These are phyloP conservation scores for Leptopilina myrica DNA, from an alignment of 2,888 invertebrate species.

Conservation along the genomic window DNA sequence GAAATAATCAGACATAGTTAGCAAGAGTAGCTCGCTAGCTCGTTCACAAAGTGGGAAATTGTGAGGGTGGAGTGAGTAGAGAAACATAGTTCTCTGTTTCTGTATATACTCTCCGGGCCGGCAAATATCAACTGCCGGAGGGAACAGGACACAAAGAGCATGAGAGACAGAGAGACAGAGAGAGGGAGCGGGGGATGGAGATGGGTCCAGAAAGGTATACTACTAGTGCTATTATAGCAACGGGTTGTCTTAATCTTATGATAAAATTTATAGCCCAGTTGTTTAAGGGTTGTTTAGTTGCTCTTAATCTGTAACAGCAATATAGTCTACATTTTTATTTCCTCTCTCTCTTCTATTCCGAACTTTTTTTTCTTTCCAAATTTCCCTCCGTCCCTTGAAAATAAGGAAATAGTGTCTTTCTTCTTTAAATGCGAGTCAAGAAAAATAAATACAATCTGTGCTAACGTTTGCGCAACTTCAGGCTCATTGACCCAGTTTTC, in stretches of 20 bases:
- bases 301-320: conserved; percentile 68
- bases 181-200: not conserved
- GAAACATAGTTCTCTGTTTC: conserved; percentile 42
- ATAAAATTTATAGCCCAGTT: conserved; percentile 67
- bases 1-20: conserved; percentile 38
- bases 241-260: conserved; percentile 67
- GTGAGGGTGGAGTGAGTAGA: conserved; percentile 36
- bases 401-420: no score
- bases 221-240: conserved; percentile 46
- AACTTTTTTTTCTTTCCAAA: not conserved
- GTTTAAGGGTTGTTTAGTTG: conserved; percentile 70
- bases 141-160: conserved; percentile 48
- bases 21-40: conserved; percentile 18
- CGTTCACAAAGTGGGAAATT: conserved; percentile 52
- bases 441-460: no score
- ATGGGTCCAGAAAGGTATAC: conserved; percentile 41
- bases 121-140: conserved; percentile 46
- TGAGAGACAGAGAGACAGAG: conserved; percentile 19
- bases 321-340: conserved; percentile 27
- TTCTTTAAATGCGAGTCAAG: no score
- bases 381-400: not conserved
- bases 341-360: not conserved
- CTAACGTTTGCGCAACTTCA: no score
- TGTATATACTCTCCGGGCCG: conserved; percentile 41
- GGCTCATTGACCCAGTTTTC: no score